phyloP scores from a whole-genome alignment of 2,797 vertebrate genomes.

The Phoxinus dragarum region DNA sequence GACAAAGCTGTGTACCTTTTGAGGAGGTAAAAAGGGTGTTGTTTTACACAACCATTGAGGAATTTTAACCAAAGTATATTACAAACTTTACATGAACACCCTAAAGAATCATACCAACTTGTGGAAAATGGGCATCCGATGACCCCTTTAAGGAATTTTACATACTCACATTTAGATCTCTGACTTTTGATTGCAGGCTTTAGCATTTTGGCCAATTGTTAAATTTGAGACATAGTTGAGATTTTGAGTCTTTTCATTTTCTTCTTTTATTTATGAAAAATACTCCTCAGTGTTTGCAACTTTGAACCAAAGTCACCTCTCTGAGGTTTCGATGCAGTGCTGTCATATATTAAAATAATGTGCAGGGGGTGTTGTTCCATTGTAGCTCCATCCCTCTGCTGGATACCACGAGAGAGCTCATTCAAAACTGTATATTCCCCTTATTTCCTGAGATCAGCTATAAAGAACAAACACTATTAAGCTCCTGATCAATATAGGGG shows the following conservation, averaged over 20 bases:
- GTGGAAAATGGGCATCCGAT: too few relatives aligned
- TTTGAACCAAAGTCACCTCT: neutral
- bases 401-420: conserved; percentile 69
- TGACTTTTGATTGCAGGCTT: neutral
- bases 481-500: conserved; percentile 80
- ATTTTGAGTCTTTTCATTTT: neutral
- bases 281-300: neutral
- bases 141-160: neutral
- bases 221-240: neutral
- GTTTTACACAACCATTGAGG: too few relatives aligned
- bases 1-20: too few relatives aligned
- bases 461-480: conserved; percentile 87
- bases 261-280: neutral
- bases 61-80: too few relatives aligned
- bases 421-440: conserved; percentile 80
- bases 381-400: conserved; percentile 38
- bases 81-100: too few relatives aligned
- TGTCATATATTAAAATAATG: neutral
- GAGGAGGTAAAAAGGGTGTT: too few relatives aligned
- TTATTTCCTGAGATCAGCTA: conserved; percentile 85
- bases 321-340: neutral
- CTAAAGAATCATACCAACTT: too few relatives aligned
- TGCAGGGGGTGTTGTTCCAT: neutral
- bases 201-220: neutral
- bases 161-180: neutral